Conservation (phyloP, 2,888 invertebrate species). For the Apomyelois bistriatella region DNA sequence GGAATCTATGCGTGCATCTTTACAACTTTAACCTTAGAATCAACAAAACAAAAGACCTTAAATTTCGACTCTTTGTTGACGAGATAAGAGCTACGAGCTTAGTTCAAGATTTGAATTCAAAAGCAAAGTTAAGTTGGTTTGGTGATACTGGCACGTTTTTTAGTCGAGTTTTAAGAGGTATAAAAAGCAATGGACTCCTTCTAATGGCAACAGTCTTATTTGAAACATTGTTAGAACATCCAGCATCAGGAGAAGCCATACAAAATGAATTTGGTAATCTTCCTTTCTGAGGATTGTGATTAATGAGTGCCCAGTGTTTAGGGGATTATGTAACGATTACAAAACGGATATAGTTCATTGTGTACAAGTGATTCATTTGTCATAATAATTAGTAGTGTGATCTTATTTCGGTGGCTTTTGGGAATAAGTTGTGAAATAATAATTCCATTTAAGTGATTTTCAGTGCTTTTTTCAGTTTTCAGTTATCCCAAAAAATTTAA, state of each 20-base stretch:
- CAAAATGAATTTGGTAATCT: slow-evolving; percentile 59
- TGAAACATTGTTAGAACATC: slow-evolving; percentile 45
- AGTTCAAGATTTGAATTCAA: slow-evolving; percentile 3
- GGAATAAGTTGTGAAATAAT: neutral
- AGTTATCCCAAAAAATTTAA: neutral
- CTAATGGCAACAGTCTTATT: slow-evolving; percentile 52
- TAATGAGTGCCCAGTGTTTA: slow-evolving; percentile 28
- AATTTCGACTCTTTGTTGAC: slow-evolving; percentile 21
- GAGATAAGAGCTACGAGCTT: slow-evolving; percentile 18
- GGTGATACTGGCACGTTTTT: slow-evolving; percentile 60
- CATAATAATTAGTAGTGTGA: neutral
- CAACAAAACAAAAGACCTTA: neutral
- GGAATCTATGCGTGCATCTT: slow-evolving; percentile 44
- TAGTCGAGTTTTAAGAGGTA: slow-evolving; percentile 61
- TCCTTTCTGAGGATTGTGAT: slow-evolving; percentile 26
- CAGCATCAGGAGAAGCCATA: slow-evolving; percentile 30
- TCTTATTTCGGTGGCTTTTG: slow-evolving; percentile 1
- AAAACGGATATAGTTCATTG: slow-evolving; percentile 13
- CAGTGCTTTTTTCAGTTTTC: neutral
- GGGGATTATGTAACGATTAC: slow-evolving; percentile 15
- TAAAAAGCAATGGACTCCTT: slow-evolving; percentile 60
- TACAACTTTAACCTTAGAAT: slow-evolving; percentile 27
- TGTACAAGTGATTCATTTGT: slow-evolving; percentile 11
- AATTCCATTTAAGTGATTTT: neutral
- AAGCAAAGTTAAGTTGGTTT: slow-evolving; percentile 33